Evolutionary conservation across 2,888 invertebrate species (phyloP).

Genomic region (Synergus gifuensis): DNA sequence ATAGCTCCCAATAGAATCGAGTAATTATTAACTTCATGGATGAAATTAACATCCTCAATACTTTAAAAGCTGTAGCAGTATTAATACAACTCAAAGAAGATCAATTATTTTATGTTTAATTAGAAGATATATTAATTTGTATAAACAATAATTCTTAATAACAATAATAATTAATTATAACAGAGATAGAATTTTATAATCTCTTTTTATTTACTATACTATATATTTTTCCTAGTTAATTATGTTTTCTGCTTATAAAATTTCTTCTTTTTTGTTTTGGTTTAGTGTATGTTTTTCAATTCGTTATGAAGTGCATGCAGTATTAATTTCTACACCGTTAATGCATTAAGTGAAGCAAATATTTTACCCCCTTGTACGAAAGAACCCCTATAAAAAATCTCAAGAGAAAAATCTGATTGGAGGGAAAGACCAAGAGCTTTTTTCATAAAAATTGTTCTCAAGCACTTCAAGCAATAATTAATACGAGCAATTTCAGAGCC

Average conservation of each 20-base stretch:
- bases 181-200: too few species aligned
- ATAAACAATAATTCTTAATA: too few species aligned
- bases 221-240: background rate
- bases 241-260: background rate
- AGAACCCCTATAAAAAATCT: background rate
- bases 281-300: background rate
- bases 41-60: background rate
- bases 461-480: background rate
- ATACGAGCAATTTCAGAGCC: background rate
- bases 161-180: too few species aligned
- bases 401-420: background rate
- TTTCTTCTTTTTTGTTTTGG: background rate
- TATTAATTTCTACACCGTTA: background rate
- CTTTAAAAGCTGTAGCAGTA: background rate
- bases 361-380: background rate
- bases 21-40: conserved; percentile 28
- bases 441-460: background rate
- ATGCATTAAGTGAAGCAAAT: background rate
- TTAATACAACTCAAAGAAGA: background rate
- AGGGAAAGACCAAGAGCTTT: background rate
- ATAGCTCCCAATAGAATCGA: background rate
- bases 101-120: background rate
- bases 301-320: background rate
- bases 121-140: too few species aligned
- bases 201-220: background rate